A percentile compares a stretch with the other conserved stretches of the same genome.
Evolutionary conservation across 2,888 invertebrate species (phyloP).

Genomic region (Frankliniella fusca): DNA sequence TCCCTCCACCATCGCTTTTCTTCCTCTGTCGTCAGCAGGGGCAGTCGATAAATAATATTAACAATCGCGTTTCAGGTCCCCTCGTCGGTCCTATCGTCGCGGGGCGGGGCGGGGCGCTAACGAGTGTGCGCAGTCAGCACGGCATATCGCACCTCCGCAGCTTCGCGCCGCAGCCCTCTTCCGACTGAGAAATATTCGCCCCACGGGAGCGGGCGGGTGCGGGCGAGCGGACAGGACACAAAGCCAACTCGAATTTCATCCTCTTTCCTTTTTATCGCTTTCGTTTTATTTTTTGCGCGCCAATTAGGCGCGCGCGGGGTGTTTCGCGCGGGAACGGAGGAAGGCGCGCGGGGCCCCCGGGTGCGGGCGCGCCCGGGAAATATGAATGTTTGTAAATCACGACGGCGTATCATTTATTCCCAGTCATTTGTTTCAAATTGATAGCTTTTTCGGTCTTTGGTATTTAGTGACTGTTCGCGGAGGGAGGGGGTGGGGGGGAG

Average conservation of each 20-base stretch:
- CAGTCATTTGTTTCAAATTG: too few relatives aligned
- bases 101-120: constrained; percentile 1
- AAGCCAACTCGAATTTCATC: too few relatives aligned
- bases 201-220: neutral
- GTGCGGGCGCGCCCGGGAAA: too few relatives aligned
- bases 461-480: neutral
- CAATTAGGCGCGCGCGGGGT: neutral
- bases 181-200: neutral
- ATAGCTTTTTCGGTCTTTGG: neutral
- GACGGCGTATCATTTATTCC: too few relatives aligned
- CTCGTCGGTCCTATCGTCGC: neutral
- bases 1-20: neutral
- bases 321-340: neutral
- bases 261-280: neutral
- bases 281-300: neutral
- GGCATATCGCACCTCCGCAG: neutral
- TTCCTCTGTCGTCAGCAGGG: neutral
- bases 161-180: neutral
- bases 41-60: neutral
- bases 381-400: too few relatives aligned
- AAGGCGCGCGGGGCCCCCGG: too few relatives aligned
- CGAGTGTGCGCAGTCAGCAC: neutral
- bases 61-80: neutral
- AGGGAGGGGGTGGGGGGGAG: neutral
- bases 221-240: neutral